A percentile compares a stretch with the other conserved stretches of the same genome.
Conservation (phyloP, 2,888 invertebrate genomes). For the Diploptera punctata region DNA sequence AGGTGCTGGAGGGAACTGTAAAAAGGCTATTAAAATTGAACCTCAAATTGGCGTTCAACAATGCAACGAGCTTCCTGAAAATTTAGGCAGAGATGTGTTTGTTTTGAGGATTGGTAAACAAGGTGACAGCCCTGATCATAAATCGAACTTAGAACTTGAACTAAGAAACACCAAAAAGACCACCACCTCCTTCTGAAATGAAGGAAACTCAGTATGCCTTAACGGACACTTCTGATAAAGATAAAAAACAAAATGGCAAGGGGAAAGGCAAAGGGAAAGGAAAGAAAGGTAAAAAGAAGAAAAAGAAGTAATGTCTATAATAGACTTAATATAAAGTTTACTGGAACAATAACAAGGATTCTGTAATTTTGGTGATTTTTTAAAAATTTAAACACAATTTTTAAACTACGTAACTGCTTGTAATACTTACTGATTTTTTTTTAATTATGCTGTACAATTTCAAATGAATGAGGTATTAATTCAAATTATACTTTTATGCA, state of each 20-base stretch:
- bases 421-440: too few species aligned
- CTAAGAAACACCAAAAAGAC: not conserved
- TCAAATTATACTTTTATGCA: too few species aligned
- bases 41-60: not conserved
- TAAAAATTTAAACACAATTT: too few species aligned
- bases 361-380: too few species aligned
- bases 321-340: too few species aligned
- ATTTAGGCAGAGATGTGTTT: not conserved
- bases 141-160: not conserved
- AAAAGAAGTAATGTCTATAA: not conserved
- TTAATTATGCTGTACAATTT: too few species aligned
- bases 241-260: not conserved
- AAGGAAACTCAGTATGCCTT: not conserved
- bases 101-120: not conserved
- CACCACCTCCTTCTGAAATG: not conserved
- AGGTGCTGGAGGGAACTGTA: not conserved
- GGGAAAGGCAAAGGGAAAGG: not conserved
- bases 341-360: too few species aligned
- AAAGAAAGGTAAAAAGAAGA: not conserved
- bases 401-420: too few species aligned
- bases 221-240: too few species aligned
- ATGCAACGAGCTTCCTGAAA: not conserved
- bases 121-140: not conserved
- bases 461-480: too few species aligned
- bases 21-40: constrained; percentile 4